Percentiles rank a stretch among this genome's conserved stretches.
These are phyloP conservation scores for Tortrix viridana DNA, from an alignment of 2,888 invertebrate genomes.

Conservation along the genomic window DNA sequence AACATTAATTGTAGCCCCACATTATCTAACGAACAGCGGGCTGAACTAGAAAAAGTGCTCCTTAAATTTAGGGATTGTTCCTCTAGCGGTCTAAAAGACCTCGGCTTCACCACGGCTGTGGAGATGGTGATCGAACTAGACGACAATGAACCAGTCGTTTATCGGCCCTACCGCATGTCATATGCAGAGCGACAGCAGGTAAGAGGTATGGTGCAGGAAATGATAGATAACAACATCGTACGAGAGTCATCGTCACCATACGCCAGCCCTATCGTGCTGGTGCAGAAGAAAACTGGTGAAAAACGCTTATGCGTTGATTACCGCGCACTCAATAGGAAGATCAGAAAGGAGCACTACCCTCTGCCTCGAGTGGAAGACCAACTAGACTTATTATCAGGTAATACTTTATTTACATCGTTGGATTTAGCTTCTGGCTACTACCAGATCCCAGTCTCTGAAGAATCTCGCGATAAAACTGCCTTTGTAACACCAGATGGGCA, in stretches of 20 bases:
- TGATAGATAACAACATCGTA: neutral
- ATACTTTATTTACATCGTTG: neutral
- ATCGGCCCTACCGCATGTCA: neutral
- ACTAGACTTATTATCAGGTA: neutral
- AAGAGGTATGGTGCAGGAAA: neutral
- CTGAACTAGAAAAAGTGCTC: neutral
- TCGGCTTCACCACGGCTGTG: neutral
- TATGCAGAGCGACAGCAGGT: neutral
- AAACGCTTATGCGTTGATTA: neutral
- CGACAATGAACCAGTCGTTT: neutral
- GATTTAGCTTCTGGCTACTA: neutral
- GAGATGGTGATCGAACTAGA: slow-evolving; percentile 1
- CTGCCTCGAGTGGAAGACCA: neutral
- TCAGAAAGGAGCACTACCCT: neutral
- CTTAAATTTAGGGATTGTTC: neutral
- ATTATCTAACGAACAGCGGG: neutral
- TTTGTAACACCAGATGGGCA: neutral
- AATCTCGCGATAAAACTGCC: neutral
- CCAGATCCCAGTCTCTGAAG: neutral
- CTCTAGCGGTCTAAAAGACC: neutral
- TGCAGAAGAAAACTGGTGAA: neutral
- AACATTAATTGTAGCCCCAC: neutral
- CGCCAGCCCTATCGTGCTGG: neutral
- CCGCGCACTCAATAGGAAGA: neutral
- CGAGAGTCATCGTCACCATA: neutral